Conservation (phyloP, 2,113 vertebrate species). For the Anguilla rostrata region DNA sequence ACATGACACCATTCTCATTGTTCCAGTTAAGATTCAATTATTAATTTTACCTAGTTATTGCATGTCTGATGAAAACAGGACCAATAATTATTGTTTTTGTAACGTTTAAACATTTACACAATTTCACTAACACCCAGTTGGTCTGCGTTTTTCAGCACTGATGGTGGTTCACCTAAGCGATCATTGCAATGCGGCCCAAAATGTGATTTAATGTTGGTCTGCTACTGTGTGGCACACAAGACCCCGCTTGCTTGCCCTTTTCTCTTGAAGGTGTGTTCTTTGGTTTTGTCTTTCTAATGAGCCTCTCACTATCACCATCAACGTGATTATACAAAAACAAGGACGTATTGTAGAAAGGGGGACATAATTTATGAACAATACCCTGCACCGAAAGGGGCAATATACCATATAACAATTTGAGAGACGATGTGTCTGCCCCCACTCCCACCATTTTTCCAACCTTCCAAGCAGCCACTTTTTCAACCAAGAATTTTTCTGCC, state of each 20-base stretch:
- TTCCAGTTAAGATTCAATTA: background rate
- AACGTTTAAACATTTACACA: background rate
- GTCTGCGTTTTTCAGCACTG: background rate
- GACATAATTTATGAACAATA: background rate
- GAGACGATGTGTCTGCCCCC: conserved; percentile 28
- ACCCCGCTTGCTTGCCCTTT: background rate
- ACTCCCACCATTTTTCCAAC: conserved; percentile 49
- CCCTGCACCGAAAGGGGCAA: conserved; percentile 2
- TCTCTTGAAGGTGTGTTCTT: conserved; percentile 18
- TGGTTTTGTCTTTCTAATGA: conserved; percentile 5
- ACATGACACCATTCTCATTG: background rate
- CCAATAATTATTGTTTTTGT: background rate
- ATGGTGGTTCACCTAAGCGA: background rate
- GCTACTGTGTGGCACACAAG: background rate
- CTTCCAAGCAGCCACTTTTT: conserved; percentile 63
- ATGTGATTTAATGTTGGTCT: conserved; percentile 18
- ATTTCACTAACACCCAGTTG: background rate
- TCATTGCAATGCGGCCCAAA: background rate
- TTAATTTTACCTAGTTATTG: background rate
- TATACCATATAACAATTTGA: conserved; percentile 18
- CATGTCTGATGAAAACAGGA: background rate
- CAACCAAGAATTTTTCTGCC: conserved; percentile 69
- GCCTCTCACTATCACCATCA: background rate
- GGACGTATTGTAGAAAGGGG: background rate
- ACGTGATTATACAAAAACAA: background rate